Percentiles rank a stretch among this genome's conserved stretches.
Evolutionary conservation across 2,113 vertebrate genomes (phyloP).

Genomic region (Bubo scandiacus): DNA sequence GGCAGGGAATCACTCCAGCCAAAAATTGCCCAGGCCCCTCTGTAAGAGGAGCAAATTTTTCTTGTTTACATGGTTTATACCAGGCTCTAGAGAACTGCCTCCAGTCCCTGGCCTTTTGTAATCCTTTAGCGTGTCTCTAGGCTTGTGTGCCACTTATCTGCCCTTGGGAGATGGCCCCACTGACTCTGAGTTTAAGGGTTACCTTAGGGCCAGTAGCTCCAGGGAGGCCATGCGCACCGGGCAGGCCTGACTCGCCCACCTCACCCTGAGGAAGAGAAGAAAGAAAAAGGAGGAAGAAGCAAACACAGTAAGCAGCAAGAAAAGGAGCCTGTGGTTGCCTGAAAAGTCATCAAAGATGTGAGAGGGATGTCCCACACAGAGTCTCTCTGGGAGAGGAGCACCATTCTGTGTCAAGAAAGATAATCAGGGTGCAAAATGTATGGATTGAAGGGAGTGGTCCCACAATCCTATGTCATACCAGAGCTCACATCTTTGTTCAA

Average conservation of each 20-base stretch:
- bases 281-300: not conserved
- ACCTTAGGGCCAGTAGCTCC: slow-evolving; percentile 84
- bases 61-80: rapidly evolving
- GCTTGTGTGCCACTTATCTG: not conserved
- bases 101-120: not conserved
- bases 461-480: not conserved
- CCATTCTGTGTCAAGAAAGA: not conserved
- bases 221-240: slow-evolving; percentile 64
- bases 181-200: not conserved
- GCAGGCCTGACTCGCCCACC: slow-evolving; percentile 72
- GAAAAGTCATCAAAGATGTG: not conserved
- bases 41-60: not conserved
- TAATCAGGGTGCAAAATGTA: not conserved
- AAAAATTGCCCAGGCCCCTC: not conserved
- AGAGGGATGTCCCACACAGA: not conserved
- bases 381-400: not conserved
- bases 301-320: not conserved
- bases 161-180: not conserved
- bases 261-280: slow-evolving; percentile 79
- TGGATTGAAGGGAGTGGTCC: not conserved
- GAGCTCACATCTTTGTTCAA: not conserved
- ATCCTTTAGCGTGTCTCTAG: not conserved
- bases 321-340: not conserved
- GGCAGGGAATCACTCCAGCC: not conserved
- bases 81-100: not conserved